These are phyloP conservation scores for Drosophila maculinotata DNA, from an alignment of 2,888 invertebrate species.

Conservation along the genomic window DNA sequence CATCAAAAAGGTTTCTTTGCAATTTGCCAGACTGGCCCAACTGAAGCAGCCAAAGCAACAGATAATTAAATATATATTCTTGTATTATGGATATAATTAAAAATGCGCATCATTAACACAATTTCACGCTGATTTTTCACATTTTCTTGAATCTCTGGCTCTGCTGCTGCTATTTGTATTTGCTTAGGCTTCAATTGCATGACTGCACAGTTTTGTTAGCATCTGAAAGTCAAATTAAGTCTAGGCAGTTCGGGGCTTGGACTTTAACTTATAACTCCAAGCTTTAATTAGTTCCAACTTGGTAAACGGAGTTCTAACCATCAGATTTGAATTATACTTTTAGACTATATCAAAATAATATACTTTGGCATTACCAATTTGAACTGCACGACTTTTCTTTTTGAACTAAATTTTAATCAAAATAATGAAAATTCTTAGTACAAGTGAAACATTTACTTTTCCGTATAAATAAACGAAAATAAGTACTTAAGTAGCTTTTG, in stretches of 20 bases:
- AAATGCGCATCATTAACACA: slow-evolving; percentile 64
- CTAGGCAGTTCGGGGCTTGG: neutral
- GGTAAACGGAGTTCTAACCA: too few species aligned
- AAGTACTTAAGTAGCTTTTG: slow-evolving; percentile 20
- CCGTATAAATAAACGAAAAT: neutral
- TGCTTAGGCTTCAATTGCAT: slow-evolving; percentile 33
- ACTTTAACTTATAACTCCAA: neutral
- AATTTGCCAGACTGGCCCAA: slow-evolving; percentile 37
- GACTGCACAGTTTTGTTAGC: slow-evolving; percentile 23
- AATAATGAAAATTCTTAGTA: neutral
- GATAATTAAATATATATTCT: slow-evolving; percentile 56
- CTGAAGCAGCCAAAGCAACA: slow-evolving; percentile 33
- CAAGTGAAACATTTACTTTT: neutral
- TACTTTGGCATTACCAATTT: neutral
- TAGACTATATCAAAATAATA: neutral
- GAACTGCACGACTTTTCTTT: neutral
- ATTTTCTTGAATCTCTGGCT: slow-evolving; percentile 31
- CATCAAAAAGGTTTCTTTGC: slow-evolving; percentile 74
- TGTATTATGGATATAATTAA: slow-evolving; percentile 61
- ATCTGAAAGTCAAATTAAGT: neutral
- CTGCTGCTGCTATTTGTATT: slow-evolving; percentile 21
- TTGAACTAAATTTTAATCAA: neutral
- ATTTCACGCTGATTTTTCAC: slow-evolving; percentile 48
- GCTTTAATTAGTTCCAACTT: neutral
- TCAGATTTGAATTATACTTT: too few species aligned